Evolutionary conservation across 2,113 vertebrate genomes (phyloP), one percentile per base, ranked within the genome.

Genomic region (Dipodomys spectabilis): DNA sequence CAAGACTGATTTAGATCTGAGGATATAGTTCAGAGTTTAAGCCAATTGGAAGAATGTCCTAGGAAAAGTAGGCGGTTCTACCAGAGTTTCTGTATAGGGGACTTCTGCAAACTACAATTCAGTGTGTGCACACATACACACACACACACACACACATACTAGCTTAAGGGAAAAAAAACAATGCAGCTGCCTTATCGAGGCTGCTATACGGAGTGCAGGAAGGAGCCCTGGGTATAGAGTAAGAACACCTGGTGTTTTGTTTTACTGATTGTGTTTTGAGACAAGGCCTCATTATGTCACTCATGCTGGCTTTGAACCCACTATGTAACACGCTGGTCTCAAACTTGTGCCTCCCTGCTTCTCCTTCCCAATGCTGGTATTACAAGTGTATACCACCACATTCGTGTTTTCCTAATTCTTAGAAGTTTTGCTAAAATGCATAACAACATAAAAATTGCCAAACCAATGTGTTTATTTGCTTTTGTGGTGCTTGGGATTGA

Each of bases 11-110:
- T 57, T 13, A 57, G 53, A 57, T 25, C 67, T 27, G 35, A 75
- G 27, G 83, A 30, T 64, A 16, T 13, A 18, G 53, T 11, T 86
- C 39, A 15, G 64, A 79, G 44, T 85, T 72, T n/a, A 16, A n/a
- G 44, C 62, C 81, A 86, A 71, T 23, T 53, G 32, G 72, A 93
- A 92, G n/a, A 68, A 71, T 27, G 44, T 8, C 64, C 57, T 68
- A 30, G 81, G n/a, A 89, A 53, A 90, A 77, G 20, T 19, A 62
- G 28, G n/a, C 60, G 11, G 19, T 57, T 68, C 19, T 86, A 32
- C 28, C 30, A 60, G 64, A 60, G 28, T 82, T 78, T 82, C 28
- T 4, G 77, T 6, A n/a, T 35, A 80, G 77, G 16, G 22, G 18
- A 95, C 22, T 53, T 72, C 65, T 84, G 13, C 16, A 44, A 86